These are phyloP conservation scores for Diabrotica balteata DNA, from an alignment of 2,888 invertebrate genomes.

Conservation along the genomic window DNA sequence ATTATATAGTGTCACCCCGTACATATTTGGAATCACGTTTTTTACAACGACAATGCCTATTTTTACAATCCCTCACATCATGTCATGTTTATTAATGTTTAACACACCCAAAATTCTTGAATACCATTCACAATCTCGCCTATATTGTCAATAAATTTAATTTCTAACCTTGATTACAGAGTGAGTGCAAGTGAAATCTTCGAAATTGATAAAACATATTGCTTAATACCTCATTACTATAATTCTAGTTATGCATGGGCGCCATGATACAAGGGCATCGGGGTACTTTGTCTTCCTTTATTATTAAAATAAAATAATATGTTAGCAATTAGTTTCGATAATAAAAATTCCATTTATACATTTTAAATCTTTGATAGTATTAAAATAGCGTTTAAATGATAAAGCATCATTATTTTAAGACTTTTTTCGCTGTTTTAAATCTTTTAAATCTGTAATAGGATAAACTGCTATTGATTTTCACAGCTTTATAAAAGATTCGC, in stretches of 20 bases:
- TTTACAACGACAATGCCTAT: slow-evolving; percentile 16
- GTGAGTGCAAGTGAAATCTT: slow-evolving; percentile 23
- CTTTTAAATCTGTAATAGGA: too few relatives aligned
- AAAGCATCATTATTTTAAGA: too few relatives aligned
- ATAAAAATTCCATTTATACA: too few relatives aligned
- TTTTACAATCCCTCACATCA: slow-evolving; percentile 14
- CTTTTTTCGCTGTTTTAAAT: too few relatives aligned
- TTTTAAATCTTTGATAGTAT: too few relatives aligned
- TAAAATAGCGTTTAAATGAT: too few relatives aligned
- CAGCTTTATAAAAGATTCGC: too few relatives aligned
- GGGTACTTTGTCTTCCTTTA: too few relatives aligned
- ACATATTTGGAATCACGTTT: slow-evolving; percentile 19
- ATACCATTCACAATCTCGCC: slow-evolving; percentile 25
- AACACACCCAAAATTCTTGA: slow-evolving; percentile 37
- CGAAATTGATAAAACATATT: slow-evolving; percentile 2
- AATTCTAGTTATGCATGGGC: not conserved
- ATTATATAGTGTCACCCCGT: slow-evolving; percentile 1
- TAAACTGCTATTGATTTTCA: too few relatives aligned
- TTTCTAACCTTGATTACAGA: slow-evolving; percentile 34
- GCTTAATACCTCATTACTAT: not conserved
- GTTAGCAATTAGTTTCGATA: too few relatives aligned
- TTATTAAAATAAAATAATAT: too few relatives aligned
- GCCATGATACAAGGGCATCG: not conserved
- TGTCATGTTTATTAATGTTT: slow-evolving; percentile 34
- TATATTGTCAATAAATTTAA: slow-evolving; percentile 33